These are phyloP conservation scores for Pipistrellus kuhlii DNA, from an alignment of 2,797 vertebrate genomes.

Conservation along the genomic window DNA sequence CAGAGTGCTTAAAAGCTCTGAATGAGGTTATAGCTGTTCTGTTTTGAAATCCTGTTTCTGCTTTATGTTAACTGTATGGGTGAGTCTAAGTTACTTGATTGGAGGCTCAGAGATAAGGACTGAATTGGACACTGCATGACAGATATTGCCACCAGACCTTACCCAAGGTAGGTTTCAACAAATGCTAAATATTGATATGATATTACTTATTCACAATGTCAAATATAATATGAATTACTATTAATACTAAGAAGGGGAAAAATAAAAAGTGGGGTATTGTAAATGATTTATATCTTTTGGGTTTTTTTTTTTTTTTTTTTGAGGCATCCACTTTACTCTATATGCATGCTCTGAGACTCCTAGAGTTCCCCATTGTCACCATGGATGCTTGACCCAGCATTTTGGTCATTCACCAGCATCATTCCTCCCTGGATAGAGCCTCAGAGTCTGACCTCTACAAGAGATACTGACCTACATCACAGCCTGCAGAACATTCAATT, in stretches of 20 bases:
- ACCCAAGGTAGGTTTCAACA: not conserved
- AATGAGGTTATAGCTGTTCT: not conserved
- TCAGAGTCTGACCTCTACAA: not conserved
- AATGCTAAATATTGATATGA: not conserved
- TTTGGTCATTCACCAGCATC: not conserved
- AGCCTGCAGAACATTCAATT: not conserved
- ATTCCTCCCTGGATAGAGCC: too few relatives aligned
- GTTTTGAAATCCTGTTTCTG: constrained; percentile 33
- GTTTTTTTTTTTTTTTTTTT: not conserved
- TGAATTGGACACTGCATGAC: not conserved
- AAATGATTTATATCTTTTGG: not conserved
- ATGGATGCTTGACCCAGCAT: not conserved
- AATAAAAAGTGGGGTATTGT: not conserved
- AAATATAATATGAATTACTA: not conserved
- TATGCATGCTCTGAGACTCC: not conserved
- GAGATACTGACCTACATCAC: not conserved
- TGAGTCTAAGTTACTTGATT: not conserved
- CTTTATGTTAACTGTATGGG: not conserved
- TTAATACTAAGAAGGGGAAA: not conserved
- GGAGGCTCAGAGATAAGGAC: not conserved
- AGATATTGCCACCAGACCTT: not conserved
- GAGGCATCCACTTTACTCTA: not conserved
- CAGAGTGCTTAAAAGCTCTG: not conserved
- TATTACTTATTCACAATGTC: not conserved
- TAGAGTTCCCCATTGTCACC: accelerated